Base-by-base conservation (phyloP, 2,797 vertebrate genomes). In the Calcarius lapponicus region DNA sequence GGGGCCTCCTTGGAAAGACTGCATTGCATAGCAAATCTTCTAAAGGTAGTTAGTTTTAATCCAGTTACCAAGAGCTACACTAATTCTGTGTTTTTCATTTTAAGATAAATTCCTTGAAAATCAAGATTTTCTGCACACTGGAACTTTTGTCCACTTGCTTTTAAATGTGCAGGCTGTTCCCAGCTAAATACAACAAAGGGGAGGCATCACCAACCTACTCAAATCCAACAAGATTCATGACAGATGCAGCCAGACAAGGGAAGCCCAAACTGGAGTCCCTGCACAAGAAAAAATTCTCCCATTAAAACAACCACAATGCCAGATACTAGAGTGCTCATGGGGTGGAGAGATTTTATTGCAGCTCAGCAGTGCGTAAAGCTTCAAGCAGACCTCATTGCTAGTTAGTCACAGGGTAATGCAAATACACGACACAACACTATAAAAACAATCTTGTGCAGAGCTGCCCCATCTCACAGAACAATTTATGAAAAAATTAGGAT, bases 391-490 rank as follows among this genome's bases (percentile, higher is more conserved):
- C 40, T 86, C 91, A 78, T 7, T 5, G 5, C 62, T 51, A 78
- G 62, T 86, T 86, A 90, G 69, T 86, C 86, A 93, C 17, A 79
- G 76, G 32, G 62, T 43, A 95, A 95, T 81, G 64, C 58, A 95
- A 95, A 97, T 18, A 72, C 70, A 90, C 69, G 58, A 58, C 73
- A 80, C 42, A 94, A 51, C 51, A 58, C 79, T 48, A 48, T 9
- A 22, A 91, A 95, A 96, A 80, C 58, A 79, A 79, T 40, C 47
- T 79, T 69, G 51, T 34, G 62, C 75, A 80, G 75, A 92, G 74
- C 42, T 67, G 50, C 28, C 54, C n/a, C 56, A 92, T 40, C 67
- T 72, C 88, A 90, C 29, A 72, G 56, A 92, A 69, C 48, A 81
- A 88, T 79, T 79, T 87, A 61, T 54, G 47, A 81, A 90, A 91